Evolutionary conservation across 2,888 invertebrate species (phyloP), one percentile per base, ranked within the genome.

Genomic region (Tetragonisca angustula): DNA sequence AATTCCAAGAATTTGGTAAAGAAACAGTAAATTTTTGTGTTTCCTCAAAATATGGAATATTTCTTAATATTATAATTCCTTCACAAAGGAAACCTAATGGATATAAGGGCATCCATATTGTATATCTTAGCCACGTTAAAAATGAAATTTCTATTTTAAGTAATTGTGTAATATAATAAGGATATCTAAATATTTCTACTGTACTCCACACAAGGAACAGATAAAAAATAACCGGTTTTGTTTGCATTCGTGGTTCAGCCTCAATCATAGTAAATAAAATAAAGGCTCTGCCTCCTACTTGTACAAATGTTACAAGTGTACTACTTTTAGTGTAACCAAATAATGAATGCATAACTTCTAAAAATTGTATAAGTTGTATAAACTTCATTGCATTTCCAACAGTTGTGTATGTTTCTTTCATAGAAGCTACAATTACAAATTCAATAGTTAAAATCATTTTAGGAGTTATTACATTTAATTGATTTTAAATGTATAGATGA

Each of bases 41-140:
- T 92, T 98, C 97, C 89, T 98, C 98, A 91, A 98, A 98, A 93
- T 97, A 98, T 0, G 98, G 98, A 92, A 99, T 97, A 93, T 98
- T 97, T 74, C 98, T 96, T 27, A 98, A 95, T 64, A 98, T 95
- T 21, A 98, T 96, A 5, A 97, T 96, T 0, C 98, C 97, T 95
- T 99, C 99, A 91, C 98, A 97, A 1, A 98, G 92, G 89, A 98
- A 97, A 11, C 99, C 99, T 61, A 98, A 93, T 0, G 99, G 99
- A 94, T 99, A 99, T 0, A 99, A 95, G 0, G 98, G 97, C 87
- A 99, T 98, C 99, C 99, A 99, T 78, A 98, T 95, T 0, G 98
- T 97, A 94, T 99, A 99, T 24, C 99, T 96, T 4, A 99, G 95
- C 99, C 99, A 99, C 0, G 98, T 99, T 15, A 99, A 94, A 4